These are phyloP conservation scores for Mugil cephalus DNA, from an alignment of 2,113 vertebrate genomes.

Conservation along the genomic window DNA sequence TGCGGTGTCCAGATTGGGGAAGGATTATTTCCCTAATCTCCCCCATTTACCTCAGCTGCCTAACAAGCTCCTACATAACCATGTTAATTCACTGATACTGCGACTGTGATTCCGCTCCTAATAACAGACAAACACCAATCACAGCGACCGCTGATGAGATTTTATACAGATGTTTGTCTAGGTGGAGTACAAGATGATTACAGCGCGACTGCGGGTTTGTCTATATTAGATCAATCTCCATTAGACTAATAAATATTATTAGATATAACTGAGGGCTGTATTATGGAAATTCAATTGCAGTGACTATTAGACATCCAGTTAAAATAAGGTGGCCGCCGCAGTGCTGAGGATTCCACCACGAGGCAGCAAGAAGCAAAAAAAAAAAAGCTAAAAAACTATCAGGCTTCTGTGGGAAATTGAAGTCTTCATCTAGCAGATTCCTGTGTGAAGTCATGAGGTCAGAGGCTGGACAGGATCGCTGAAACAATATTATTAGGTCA, in stretches of 20 bases:
- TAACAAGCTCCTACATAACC: constrained; percentile 72
- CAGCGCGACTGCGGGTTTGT: constrained; percentile 4
- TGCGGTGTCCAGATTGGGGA: constrained; percentile 78
- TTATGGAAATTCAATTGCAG: constrained; percentile 34
- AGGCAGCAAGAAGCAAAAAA: constrained; percentile 12
- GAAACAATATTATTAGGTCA: constrained; percentile 83
- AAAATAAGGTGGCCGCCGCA: constrained; percentile 25
- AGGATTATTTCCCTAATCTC: constrained; percentile 81
- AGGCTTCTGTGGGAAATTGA: constrained; percentile 37
- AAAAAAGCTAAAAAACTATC: constrained; percentile 23
- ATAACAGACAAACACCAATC: constrained; percentile 54
- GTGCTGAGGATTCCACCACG: not conserved
- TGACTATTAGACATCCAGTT: constrained; percentile 25
- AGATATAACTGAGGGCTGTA: constrained; percentile 20
- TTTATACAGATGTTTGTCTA: constrained; percentile 33
- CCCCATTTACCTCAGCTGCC: constrained; percentile 71
- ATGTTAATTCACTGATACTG: constrained; percentile 69
- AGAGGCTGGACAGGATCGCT: constrained; percentile 74
- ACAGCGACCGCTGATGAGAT: constrained; percentile 34
- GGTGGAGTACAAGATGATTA: constrained; percentile 31
- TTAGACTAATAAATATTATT: constrained; percentile 42
- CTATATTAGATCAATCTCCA: constrained; percentile 6
- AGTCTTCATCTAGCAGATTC: constrained; percentile 65
- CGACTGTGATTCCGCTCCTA: constrained; percentile 48
- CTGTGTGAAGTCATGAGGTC: constrained; percentile 69